Percentiles rank a stretch among this genome's conserved stretches.
Evolutionary conservation across 2,888 invertebrate species (phyloP).

Genomic region (Galerucella calmariensis): DNA sequence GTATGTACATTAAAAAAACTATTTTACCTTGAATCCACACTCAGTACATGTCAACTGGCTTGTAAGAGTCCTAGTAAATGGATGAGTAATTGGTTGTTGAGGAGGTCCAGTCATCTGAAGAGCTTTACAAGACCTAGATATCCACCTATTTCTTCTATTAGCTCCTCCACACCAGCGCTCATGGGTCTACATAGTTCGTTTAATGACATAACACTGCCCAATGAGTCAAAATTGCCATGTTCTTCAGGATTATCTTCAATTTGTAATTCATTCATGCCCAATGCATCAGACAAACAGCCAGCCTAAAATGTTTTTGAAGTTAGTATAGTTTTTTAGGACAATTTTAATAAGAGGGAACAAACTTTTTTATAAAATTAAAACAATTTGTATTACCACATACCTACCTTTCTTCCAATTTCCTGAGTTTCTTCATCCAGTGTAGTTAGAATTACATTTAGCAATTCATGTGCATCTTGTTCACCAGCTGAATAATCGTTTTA

Average conservation of each 20-base stretch:
- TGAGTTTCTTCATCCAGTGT: constrained; percentile 89
- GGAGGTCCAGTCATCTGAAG: constrained; percentile 67
- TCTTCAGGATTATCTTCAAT: constrained; percentile 56
- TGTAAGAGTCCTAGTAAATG: constrained; percentile 80
- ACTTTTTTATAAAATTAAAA: background rate
- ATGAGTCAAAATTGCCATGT: constrained; percentile 50
- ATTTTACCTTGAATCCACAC: constrained; percentile 75
- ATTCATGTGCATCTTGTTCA: constrained; percentile 94
- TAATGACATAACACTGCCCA: constrained; percentile 63
- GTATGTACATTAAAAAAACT: constrained; percentile 1
- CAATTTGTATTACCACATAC: background rate
- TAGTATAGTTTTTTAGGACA: too few relatives aligned
- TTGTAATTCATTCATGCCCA: constrained; percentile 68
- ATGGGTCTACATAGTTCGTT: constrained; percentile 62
- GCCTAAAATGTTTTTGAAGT: constrained; percentile 60
- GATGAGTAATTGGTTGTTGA: constrained; percentile 68
- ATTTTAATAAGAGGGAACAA: too few relatives aligned
- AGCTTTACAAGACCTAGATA: constrained; percentile 67
- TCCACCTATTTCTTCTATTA: constrained; percentile 61
- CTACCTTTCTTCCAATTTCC: constrained; percentile 71
- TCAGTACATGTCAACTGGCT: constrained; percentile 80
- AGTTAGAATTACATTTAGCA: constrained; percentile 89
- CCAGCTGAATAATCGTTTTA: constrained; percentile 81
- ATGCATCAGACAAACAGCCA: constrained; percentile 81
- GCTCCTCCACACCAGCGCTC: constrained; percentile 58